These are phyloP conservation scores for Spatulosminthurus flaviceps DNA, from an alignment of 2,888 invertebrate genomes.

Conservation along the genomic window DNA sequence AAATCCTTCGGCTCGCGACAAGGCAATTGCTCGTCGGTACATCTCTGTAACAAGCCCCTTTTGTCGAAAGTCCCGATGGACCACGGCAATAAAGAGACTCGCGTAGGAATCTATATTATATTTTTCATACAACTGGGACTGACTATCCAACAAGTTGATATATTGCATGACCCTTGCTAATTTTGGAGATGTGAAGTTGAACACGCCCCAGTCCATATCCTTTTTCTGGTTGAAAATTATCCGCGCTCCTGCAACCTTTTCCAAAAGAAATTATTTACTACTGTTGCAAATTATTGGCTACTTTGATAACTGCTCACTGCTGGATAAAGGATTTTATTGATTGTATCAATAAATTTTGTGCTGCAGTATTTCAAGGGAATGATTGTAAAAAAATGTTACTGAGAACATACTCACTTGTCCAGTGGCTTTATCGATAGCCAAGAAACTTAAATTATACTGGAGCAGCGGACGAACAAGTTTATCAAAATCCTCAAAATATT, in stretches of 20 bases:
- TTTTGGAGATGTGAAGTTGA: background rate
- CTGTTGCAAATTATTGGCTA: background rate
- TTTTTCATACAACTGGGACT: background rate
- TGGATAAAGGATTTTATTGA: too few species aligned
- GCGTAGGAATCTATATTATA: background rate
- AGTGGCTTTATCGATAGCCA: constrained; percentile 52
- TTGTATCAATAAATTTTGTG: too few species aligned
- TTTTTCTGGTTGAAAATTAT: background rate
- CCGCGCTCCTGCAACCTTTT: background rate
- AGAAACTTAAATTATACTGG: constrained; percentile 49
- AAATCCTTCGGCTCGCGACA: constrained; percentile 54
- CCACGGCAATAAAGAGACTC: background rate
- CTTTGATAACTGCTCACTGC: too few species aligned
- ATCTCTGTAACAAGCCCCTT: constrained; percentile 30
- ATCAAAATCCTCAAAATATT: constrained; percentile 52
- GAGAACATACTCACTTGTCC: constrained; percentile 42
- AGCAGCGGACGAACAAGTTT: constrained; percentile 26
- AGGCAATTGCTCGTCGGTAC: constrained; percentile 36
- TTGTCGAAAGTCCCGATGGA: background rate
- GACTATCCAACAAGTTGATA: background rate
- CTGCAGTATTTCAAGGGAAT: too few species aligned
- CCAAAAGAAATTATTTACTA: constrained; percentile 9
- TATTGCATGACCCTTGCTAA: background rate
- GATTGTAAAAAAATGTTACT: too few species aligned
- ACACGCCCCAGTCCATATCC: constrained; percentile 18